A percentile compares a stretch with the other conserved stretches of the same genome.
These are phyloP conservation scores for Boloria euphrosyne DNA, from an alignment of 2,888 invertebrate species.

Conservation along the genomic window DNA sequence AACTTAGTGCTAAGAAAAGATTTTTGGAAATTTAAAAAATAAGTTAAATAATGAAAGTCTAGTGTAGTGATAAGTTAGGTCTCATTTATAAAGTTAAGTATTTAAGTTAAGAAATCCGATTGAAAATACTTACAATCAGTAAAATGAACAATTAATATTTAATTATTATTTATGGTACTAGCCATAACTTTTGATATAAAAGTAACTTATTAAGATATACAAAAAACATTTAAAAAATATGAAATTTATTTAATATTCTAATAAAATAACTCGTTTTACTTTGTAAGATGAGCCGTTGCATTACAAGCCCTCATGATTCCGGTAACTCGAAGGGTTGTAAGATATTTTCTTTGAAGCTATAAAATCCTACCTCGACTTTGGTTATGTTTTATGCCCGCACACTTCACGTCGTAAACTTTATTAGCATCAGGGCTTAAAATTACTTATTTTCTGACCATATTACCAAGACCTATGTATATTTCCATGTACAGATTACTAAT, in stretches of 20 bases:
- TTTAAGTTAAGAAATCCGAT: too few relatives aligned
- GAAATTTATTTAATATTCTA: background rate
- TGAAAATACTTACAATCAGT: too few relatives aligned
- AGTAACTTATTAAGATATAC: too few relatives aligned
- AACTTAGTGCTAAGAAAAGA: too few relatives aligned
- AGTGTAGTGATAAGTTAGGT: too few relatives aligned
- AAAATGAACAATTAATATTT: too few relatives aligned
- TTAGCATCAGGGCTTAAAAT: conserved; percentile 1
- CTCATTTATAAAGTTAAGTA: too few relatives aligned
- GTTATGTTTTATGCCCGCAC: conserved; percentile 58
- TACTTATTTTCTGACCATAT: conserved; percentile 8
- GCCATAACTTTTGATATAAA: too few relatives aligned
- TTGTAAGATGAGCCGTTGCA: background rate
- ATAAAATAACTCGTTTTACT: background rate
- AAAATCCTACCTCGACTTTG: conserved; percentile 51
- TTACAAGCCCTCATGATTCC: conserved; percentile 6
- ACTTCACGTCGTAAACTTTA: conserved; percentile 57
- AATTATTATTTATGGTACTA: too few relatives aligned
- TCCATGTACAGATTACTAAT: background rate
- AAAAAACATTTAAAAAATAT: background rate
- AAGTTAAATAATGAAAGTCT: too few relatives aligned
- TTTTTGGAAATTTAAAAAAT: too few relatives aligned
- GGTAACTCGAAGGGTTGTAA: conserved; percentile 27
- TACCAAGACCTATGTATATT: background rate
- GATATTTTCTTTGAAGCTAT: conserved; percentile 56